Evolutionary conservation across 23 tunicate species (phyloP), one percentile per base, ranked within the genome.

Genomic region (Pegea sp.): DNA sequence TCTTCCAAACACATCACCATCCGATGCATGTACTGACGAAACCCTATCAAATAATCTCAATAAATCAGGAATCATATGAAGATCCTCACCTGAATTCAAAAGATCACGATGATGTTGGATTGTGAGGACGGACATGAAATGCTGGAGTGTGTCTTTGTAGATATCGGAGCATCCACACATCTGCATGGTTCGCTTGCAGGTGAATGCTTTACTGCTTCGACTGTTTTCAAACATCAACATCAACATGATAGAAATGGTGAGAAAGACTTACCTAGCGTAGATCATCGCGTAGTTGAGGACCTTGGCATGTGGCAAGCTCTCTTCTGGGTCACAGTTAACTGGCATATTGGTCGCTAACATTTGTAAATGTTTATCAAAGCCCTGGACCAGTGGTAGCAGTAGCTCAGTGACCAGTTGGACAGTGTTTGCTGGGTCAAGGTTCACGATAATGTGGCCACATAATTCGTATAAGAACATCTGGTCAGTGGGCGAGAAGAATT

Each of bases 1-100:
- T 91, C 81, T 54, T 84, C 93, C 48, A 91, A 34, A 31, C 99
- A 91, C 34, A 78, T 79, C 58, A 91, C 84, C 99, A 91, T 91
- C 57, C 99, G 54, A 64, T 91, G 99, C n/a, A 91, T 57, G 54
- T 79, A 91, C 44, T 84, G 91, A 1, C 93, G 76, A 6, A 89
- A 72, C 1, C 76, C 76, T 67, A 16, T 38, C 27, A 46, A 13
- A 18, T 5, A 28, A 56, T 28, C n/a, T n/a, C n/a, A 16, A 56
- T 11, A 6, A 5, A 16, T 11, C 48, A 28, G 8, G 8, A 16
- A 21, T 56, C 18, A 20, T 38, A 16, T 38, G 46, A 38, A 38
- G 11, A 11, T 28, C 50, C 56, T 34, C 31, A 66, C 95, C 95
- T 22, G 84, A 34, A 46, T 84, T 84, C 4, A 84, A 46, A 13